A percentile compares a stretch with the other conserved stretches of the same genome.
Conservation (phyloP, 2,113 vertebrate genomes). For the Cavia porcellus region DNA sequence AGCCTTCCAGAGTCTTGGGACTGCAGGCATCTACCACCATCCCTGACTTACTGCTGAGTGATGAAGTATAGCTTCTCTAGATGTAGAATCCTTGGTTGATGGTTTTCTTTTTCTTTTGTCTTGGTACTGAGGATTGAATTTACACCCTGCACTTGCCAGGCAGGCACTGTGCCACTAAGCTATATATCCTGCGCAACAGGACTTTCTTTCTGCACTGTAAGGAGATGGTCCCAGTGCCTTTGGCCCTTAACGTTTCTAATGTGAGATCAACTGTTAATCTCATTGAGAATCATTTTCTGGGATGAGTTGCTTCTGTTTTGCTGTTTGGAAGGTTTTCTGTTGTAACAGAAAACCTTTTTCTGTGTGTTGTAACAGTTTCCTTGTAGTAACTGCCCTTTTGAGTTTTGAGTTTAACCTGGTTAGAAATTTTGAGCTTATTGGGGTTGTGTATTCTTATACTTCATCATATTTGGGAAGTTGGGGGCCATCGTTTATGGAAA, state of each 20-base stretch:
- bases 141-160: too few species aligned
- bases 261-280: neutral
- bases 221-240: neutral
- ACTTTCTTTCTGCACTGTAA: neutral
- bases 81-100: neutral
- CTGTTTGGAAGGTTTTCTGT: too few species aligned
- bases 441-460: neutral
- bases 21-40: neutral
- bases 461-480: neutral
- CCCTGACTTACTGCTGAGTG: too few species aligned
- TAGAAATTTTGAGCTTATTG: too few species aligned
- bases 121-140: too few species aligned
- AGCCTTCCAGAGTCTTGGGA: neutral
- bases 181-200: too few species aligned
- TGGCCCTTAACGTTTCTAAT: neutral
- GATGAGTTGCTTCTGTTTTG: neutral
- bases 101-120: too few species aligned
- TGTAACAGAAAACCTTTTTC: too few species aligned
- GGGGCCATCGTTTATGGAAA: neutral
- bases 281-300: neutral
- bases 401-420: too few species aligned
- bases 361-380: neutral
- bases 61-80: neutral
- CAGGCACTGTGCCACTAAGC: too few species aligned
- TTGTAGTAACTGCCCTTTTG: neutral